phyloP scores from a whole-genome alignment of 1,140 invertebrate species.

The Drosophila auraria region DNA sequence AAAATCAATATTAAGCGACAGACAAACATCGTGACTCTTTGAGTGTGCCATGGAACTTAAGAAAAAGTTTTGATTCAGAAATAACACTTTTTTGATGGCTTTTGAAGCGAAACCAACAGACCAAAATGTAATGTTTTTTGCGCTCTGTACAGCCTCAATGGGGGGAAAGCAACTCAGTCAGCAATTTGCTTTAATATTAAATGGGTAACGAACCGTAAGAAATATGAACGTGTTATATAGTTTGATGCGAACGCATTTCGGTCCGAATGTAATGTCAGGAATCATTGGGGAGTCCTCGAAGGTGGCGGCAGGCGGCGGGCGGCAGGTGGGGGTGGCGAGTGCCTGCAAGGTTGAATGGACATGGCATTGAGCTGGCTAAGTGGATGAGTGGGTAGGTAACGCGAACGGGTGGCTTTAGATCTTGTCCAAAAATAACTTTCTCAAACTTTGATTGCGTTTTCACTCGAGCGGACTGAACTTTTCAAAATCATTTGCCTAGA shows the following conservation, averaged over 20 bases:
- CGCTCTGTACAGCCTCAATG: not conserved
- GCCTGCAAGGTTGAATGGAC: conserved; percentile 47
- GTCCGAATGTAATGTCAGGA: conserved; percentile 46
- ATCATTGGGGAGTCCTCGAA: conserved; percentile 45
- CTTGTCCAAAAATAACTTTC: conserved; percentile 40
- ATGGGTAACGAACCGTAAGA: conserved; percentile 80
- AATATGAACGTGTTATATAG: conserved; percentile 79
- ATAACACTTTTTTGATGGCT: conserved; percentile 1
- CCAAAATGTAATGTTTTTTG: not conserved
- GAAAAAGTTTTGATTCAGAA: conserved; percentile 4
- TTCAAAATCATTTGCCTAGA: conserved; percentile 47
- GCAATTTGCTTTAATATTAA: conserved; percentile 84
- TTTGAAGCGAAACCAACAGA: not conserved
- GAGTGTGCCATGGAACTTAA: not conserved
- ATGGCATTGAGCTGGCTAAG: conserved; percentile 56
- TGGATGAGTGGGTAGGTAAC: conserved; percentile 18
- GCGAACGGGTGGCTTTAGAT: conserved; percentile 44
- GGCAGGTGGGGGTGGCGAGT: not conserved
- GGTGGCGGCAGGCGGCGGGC: not conserved
- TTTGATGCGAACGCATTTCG: conserved; percentile 78
- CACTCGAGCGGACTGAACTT: conserved; percentile 20
- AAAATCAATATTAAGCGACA: conserved; percentile 10
- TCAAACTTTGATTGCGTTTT: conserved; percentile 48
- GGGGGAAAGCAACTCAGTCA: conserved; percentile 42
- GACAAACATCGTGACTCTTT: not conserved